A percentile compares a stretch with the other conserved stretches of the same genome.
These are phyloP conservation scores for Ceriagrion tenellum DNA, from an alignment of 2,888 invertebrate species.

Conservation along the genomic window DNA sequence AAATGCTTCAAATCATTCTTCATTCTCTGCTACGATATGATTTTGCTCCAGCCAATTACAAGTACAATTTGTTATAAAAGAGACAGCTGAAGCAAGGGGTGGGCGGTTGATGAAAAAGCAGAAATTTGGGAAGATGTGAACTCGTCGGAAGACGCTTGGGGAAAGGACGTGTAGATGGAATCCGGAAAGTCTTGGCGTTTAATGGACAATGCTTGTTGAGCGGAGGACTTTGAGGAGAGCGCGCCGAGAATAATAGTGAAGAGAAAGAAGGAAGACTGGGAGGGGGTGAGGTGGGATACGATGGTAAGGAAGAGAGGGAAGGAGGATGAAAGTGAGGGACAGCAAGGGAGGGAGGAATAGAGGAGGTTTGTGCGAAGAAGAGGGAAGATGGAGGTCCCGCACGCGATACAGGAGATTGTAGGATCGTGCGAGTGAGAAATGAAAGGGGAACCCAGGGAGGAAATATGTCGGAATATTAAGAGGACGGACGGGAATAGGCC, in stretches of 20 bases:
- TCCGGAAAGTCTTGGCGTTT: not conserved
- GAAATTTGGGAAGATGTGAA: not conserved
- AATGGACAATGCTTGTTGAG: slow-evolving; percentile 31
- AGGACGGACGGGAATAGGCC: not conserved
- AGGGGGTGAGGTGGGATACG: not conserved
- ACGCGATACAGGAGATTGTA: slow-evolving; percentile 13
- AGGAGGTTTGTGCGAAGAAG: not conserved
- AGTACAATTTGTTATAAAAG: not conserved
- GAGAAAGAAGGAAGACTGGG: not conserved
- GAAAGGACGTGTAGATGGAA: not conserved
- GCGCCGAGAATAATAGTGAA: not conserved
- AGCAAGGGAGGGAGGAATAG: not conserved
- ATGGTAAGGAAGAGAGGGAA: not conserved
- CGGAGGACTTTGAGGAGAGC: not conserved
- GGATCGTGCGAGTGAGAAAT: not conserved
- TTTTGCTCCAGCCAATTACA: no score
- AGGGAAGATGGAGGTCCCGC: not conserved
- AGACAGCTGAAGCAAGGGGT: not conserved
- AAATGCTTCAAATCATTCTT: no score
- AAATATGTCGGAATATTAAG: slow-evolving; percentile 19
- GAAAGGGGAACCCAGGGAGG: not conserved
- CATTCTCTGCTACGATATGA: no score
- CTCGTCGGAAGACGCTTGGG: not conserved
- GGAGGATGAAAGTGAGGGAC: not conserved
- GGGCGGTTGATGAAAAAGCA: not conserved